Base-by-base conservation (phyloP, 2,888 invertebrate genomes). In the Drosophila anomalipes region DNA sequence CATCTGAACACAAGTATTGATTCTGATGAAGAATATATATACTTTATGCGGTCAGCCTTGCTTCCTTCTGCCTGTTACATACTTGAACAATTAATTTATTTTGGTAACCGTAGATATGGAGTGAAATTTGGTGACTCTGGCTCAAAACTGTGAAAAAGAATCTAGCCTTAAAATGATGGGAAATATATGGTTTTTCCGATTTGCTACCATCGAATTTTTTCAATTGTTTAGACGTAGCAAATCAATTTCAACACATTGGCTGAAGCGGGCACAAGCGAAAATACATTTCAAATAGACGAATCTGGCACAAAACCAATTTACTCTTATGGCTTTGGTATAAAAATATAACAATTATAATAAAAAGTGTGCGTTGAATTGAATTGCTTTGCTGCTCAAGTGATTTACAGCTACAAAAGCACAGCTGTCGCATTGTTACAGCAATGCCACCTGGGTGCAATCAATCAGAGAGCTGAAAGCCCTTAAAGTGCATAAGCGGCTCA, bases 381-480 rank as follows among this genome's bases (percentile, higher is more conserved):
- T 66, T 71, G 59, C 14, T 19, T 47, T 47, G 66, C 37, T 63
- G 59, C 59, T 76, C 57, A 63, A 67, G 49, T 63, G 72, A 77
- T 77, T 77, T 67, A 63, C 41, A 57, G 60, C 32, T 37, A 22
- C 39, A 70, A 54, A 47, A 62, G 56, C 61, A 57, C 54, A 71
- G 62, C 57, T 72, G 71, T 51, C 41, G 52, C 57, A 37, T 58
- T 62, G 57, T 54, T 41, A 37, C 39, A 47, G 59, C 39, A 54
- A 33, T 56, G 56, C 51, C 76, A 76, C 76, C 76, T 72, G 79
- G 56, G 69, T 67, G 76, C 79, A 76, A 79, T 79, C 80, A 79
- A 79, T 79, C 72, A 76, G 54, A 9, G 41, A 16, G 47, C 37
- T 39, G 37, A 74, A 78, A 70, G 70, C 74, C 51, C 44, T 78